Conservation (phyloP, 2,113 vertebrate species). For the Monopterus albus region DNA sequence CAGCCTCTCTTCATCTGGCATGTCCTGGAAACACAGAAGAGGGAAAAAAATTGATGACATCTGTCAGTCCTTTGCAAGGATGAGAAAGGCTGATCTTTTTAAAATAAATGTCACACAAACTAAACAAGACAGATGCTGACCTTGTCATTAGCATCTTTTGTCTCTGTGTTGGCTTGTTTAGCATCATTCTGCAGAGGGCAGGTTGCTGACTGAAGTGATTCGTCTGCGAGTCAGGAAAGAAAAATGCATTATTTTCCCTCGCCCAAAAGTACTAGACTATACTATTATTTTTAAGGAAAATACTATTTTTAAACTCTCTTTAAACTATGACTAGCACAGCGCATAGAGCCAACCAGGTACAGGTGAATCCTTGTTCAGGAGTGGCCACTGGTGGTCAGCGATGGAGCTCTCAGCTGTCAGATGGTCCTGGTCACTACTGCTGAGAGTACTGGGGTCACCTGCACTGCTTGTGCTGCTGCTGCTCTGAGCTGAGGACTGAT, state of each 20-base stretch:
- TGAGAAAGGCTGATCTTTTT: background rate
- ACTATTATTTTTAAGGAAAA: background rate
- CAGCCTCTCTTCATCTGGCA: conserved; percentile 77
- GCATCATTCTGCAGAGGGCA: conserved; percentile 41
- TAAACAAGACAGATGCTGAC: conserved; percentile 10
- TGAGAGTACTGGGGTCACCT: background rate
- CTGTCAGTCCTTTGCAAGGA: background rate
- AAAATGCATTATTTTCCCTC: too few relatives aligned
- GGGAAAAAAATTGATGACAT: background rate
- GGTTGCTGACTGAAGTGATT: conserved; percentile 28
- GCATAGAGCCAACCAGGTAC: conserved; percentile 59
- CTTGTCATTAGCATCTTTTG: conserved; percentile 24
- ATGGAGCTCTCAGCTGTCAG: conserved; percentile 6
- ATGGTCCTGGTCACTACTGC: conserved; percentile 32
- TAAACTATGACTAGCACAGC: background rate
- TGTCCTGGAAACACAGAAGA: conserved; percentile 65
- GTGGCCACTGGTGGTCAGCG: conserved; percentile 58
- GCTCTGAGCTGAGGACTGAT: conserved; percentile 9
- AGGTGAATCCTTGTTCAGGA: conserved; percentile 23
- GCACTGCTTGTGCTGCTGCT: conserved; percentile 32
- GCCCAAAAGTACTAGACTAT: too few relatives aligned
- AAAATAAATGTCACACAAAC: background rate
- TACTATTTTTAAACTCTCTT: background rate
- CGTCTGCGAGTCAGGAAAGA: conserved; percentile 30
- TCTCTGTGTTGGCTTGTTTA: background rate